A percentile compares a stretch with the other conserved stretches of the same genome.
phyloP scores from a whole-genome alignment of 2,113 vertebrate species.

The Diadophis punctatus region DNA sequence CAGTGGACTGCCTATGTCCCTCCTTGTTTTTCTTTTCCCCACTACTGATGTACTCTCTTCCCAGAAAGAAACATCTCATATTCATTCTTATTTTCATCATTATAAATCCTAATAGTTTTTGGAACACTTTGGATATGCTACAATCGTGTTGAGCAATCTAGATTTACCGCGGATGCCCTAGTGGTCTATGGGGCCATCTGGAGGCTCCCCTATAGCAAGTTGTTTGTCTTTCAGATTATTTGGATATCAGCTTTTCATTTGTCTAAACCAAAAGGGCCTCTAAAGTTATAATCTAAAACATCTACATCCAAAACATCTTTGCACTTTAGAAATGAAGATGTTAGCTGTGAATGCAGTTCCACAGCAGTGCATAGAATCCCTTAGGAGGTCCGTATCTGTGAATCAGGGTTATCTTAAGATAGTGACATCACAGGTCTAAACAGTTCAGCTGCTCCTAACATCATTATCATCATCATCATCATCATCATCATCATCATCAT shows the following conservation, averaged over 20 bases:
- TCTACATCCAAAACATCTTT: neutral
- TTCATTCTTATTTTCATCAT: neutral
- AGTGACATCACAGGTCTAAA: neutral
- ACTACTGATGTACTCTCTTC: neutral
- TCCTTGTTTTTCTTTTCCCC: neutral
- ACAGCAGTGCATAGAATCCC: neutral
- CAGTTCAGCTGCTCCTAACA: neutral
- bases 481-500: too few species aligned
- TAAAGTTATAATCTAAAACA: neutral
- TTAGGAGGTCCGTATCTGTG: neutral
- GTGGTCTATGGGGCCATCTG: neutral
- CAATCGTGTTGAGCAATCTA: neutral
- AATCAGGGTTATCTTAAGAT: neutral
- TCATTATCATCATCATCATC: too few species aligned
- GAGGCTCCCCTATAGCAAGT: neutral
- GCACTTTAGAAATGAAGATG: neutral
- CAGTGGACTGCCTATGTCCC: neutral
- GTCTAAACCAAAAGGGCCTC: neutral
- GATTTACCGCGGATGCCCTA: neutral
- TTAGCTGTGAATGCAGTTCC: neutral
- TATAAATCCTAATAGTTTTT: neutral
- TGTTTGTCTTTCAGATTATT: neutral
- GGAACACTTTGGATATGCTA: neutral
- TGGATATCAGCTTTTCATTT: neutral
- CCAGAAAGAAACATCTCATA: neutral